phyloP scores from a whole-genome alignment of 2,888 invertebrate species.

The Rambutsinella grinnellia region DNA sequence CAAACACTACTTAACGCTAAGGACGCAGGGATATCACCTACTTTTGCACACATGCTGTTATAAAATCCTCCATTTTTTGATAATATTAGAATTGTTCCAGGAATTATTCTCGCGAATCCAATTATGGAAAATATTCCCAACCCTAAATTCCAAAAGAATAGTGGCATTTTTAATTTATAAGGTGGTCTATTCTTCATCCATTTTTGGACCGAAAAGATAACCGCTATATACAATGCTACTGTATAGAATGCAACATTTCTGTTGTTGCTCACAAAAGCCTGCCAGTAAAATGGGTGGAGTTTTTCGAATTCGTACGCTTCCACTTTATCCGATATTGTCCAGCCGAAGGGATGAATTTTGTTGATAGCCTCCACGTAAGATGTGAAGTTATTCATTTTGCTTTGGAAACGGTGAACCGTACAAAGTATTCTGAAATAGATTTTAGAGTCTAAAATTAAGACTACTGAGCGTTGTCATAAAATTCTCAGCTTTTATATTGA shows the following conservation, averaged over 20 bases:
- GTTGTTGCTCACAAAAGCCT: slow-evolving; percentile 71
- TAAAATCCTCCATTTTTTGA: slow-evolving; percentile 71
- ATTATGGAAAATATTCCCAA: slow-evolving; percentile 73
- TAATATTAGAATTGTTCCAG: slow-evolving; percentile 71
- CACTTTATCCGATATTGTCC: no score
- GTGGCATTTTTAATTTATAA: slow-evolving; percentile 71
- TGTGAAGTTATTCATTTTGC: no score
- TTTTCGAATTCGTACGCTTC: slow-evolving; percentile 67
- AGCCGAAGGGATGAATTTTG: no score
- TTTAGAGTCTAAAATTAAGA: no score
- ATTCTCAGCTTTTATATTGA: no score
- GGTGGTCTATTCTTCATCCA: slow-evolving; percentile 72
- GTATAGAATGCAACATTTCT: slow-evolving; percentile 71
- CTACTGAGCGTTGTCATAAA: no score
- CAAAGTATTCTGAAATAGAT: no score
- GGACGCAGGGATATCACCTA: no score
- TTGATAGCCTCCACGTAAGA: no score
- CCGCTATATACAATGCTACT: slow-evolving; percentile 70
- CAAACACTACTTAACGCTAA: no score
- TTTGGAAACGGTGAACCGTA: no score
- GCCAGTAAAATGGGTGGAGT: slow-evolving; percentile 70
- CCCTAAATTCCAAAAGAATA: slow-evolving; percentile 73
- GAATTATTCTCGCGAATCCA: slow-evolving; percentile 71
- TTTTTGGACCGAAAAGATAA: slow-evolving; percentile 71
- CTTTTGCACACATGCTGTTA: slow-evolving; percentile 71